phyloP scores from a whole-genome alignment of 1,140 invertebrate genomes.

The Pollicipes pollicipes region DNA sequence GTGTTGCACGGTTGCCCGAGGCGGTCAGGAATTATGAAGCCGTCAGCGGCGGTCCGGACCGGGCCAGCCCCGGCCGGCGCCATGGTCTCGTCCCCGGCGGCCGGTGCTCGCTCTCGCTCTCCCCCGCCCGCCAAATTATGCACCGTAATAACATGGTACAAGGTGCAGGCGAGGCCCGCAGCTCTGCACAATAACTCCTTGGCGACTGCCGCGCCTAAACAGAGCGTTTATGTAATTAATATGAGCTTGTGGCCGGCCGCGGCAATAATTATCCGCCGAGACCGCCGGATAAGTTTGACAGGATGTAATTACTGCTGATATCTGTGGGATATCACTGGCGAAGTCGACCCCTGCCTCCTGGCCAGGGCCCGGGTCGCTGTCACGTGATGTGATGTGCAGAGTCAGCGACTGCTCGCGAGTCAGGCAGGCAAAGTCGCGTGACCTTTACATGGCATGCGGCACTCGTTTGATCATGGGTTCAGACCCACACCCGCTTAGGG shows the following conservation, averaged over 20 bases:
- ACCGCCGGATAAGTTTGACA: background rate
- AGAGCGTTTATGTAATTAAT: slow-evolving; percentile 2
- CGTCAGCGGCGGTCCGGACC: background rate
- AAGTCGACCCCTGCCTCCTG: no score
- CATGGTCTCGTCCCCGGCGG: no score
- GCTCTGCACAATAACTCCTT: background rate
- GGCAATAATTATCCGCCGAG: background rate
- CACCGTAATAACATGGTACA: background rate
- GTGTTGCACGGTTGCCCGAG: background rate
- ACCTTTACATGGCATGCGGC: no score
- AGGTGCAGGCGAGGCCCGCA: background rate
- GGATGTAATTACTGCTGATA: background rate
- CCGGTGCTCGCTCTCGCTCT: no score
- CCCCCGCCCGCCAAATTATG: background rate
- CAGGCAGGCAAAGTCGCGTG: no score
- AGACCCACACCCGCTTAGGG: no score
- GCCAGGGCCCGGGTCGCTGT: no score
- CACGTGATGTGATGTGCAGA: no score
- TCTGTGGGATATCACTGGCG: background rate
- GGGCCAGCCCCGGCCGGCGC: no score
- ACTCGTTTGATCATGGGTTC: no score
- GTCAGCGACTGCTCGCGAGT: no score
- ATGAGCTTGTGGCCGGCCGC: background rate
- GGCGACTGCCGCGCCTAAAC: background rate
- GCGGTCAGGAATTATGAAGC: background rate